Evolutionary conservation across 92 coral and sea anemone species (phyloP).

Genomic region (Zoanthus solanderi): DNA sequence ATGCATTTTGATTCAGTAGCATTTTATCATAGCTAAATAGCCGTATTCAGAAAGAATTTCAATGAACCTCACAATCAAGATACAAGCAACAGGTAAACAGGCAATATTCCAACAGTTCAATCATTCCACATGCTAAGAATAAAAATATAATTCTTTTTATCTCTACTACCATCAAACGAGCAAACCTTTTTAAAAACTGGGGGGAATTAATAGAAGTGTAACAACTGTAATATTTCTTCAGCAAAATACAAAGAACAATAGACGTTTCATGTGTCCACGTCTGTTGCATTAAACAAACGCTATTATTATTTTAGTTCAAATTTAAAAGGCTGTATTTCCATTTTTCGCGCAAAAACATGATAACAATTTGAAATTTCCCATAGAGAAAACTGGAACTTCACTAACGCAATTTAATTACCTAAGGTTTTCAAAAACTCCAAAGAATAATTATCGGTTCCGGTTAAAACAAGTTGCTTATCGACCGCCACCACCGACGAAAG

Average conservation of each 20-base stretch:
- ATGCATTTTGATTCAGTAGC: too few species aligned
- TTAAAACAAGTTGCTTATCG: neutral
- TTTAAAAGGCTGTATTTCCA: neutral
- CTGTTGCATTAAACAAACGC: neutral
- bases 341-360: neutral
- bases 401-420: neutral
- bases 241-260: neutral
- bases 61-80: neutral
- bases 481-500: too few species aligned
- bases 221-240: neutral
- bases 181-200: neutral
- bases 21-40: too few species aligned
- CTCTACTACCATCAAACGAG: neutral
- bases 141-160: neutral
- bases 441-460: neutral
- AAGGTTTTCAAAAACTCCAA: neutral
- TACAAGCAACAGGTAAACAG: constrained; percentile 41
- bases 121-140: constrained; percentile 28
- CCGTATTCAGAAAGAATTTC: too few species aligned
- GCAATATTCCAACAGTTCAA: neutral
- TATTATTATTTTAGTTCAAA: neutral
- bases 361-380: neutral
- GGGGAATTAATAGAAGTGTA: neutral
- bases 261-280: neutral
- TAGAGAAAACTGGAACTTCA: neutral